Conservation (phyloP, 2,797 vertebrate genomes). For the Urophycis tenuis region DNA sequence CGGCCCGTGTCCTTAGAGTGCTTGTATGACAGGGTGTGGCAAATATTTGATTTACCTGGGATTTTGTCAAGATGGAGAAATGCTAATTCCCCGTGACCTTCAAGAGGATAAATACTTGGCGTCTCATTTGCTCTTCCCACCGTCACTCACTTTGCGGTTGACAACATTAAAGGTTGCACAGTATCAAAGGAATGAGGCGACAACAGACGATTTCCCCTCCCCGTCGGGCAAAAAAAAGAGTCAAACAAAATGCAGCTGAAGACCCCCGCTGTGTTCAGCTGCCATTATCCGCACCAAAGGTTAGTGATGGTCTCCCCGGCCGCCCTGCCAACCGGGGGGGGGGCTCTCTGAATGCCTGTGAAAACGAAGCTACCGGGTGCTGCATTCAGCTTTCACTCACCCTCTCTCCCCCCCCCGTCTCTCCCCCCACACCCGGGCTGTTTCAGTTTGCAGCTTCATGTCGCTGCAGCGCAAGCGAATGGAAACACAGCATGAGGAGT, state of each 20-base stretch:
- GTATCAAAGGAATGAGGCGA: background rate
- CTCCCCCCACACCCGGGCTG: constrained; percentile 25
- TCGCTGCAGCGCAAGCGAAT: constrained; percentile 48
- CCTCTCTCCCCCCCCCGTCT: constrained; percentile 31
- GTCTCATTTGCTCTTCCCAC: background rate
- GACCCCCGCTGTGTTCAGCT: constrained; percentile 43
- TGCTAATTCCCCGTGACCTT: constrained; percentile 12
- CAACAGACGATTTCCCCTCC: background rate
- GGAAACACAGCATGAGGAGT: constrained; percentile 32
- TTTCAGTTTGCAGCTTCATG: constrained; percentile 45
- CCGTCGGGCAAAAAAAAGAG: constrained; percentile 19
- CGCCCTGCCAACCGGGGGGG: constrained; percentile 27
- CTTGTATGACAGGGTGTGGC: constrained; percentile 31
- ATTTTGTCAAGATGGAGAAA: background rate
- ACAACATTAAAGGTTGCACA: background rate
- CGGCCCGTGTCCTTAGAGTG: constrained; percentile 27
- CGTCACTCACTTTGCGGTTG: background rate
- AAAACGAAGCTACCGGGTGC: constrained; percentile 40
- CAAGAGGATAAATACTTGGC: constrained; percentile 25
- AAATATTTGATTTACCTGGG: constrained; percentile 30
- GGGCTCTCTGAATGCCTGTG: constrained; percentile 55
- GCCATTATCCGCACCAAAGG: constrained; percentile 52
- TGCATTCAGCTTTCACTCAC: constrained; percentile 45
- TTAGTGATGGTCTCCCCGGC: constrained; percentile 38
- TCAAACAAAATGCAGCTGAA: constrained; percentile 44